Evolutionary conservation across 2,113 vertebrate genomes (phyloP).

Genomic region (Archocentrus centrarchus): DNA sequence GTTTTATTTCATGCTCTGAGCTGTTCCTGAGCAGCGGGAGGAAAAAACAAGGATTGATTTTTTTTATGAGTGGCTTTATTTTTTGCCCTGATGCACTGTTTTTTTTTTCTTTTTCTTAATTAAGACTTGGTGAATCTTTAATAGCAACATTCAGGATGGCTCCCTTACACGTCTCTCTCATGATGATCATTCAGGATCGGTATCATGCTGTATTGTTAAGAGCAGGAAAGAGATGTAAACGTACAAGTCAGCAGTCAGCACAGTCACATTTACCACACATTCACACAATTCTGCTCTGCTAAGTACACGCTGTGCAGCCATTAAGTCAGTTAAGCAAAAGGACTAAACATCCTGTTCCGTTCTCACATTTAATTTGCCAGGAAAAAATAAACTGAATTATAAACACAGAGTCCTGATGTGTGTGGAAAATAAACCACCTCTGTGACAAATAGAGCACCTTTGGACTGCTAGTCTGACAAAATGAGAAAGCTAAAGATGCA

Average conservation of each 20-base stretch:
- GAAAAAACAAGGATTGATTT: neutral
- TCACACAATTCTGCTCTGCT: neutral
- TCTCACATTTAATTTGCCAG: slow-evolving; percentile 21
- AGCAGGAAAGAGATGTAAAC: neutral
- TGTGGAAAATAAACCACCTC: neutral
- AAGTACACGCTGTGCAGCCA: slow-evolving; percentile 20
- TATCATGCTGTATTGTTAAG: neutral
- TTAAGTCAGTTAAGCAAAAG: slow-evolving; percentile 16
- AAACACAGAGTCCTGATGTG: neutral
- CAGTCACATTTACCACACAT: neutral
- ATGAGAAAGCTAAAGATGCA: neutral
- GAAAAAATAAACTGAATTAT: neutral
- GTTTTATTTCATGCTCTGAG: slow-evolving; percentile 23
- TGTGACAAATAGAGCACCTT: neutral
- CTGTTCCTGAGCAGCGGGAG: neutral
- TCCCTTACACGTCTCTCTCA: slow-evolving; percentile 19
- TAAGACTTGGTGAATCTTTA: slow-evolving; percentile 28
- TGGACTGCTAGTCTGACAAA: neutral
- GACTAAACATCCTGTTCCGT: slow-evolving; percentile 22
- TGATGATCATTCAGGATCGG: neutral
- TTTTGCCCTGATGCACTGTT: slow-evolving; percentile 24
- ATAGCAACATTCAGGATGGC: slow-evolving; percentile 3
- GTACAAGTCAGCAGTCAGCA: neutral
- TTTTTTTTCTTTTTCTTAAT: slow-evolving; percentile 9
- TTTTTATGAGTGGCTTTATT: slow-evolving; percentile 12